A percentile compares a stretch with the other conserved stretches of the same genome.
phyloP scores from a whole-genome alignment of 2,113 vertebrate species.

The Marmota flaviventris region DNA sequence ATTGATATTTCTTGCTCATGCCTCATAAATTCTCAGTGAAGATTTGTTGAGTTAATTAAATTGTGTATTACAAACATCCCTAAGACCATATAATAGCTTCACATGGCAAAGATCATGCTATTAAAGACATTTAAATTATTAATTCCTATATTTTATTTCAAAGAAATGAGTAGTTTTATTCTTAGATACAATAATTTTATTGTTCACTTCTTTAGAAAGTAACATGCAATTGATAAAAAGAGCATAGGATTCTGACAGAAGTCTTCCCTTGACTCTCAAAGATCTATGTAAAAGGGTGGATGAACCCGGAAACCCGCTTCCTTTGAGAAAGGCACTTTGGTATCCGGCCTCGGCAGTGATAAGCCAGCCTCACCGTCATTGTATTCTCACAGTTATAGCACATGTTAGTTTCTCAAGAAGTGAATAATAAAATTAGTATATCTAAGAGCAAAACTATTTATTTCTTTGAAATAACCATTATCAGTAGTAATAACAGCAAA shows the following conservation, averaged over 20 bases:
- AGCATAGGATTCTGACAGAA: neutral
- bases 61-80: neutral
- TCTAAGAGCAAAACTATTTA: too few species aligned
- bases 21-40: constrained; percentile 2
- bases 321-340: neutral
- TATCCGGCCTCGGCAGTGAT: neutral
- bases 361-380: neutral
- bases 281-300: neutral
- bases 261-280: neutral
- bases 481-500: neutral
- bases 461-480: neutral
- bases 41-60: neutral
- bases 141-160: neutral
- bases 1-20: neutral
- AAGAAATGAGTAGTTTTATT: neutral
- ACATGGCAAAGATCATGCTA: neutral
- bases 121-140: constrained; percentile 10
- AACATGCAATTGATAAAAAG: neutral
- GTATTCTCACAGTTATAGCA: neutral
- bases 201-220: neutral
- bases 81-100: neutral
- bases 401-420: too few species aligned
- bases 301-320: neutral
- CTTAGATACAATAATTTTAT: neutral
- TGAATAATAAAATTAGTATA: too few species aligned